A percentile compares a stretch with the other conserved stretches of the same genome.
These are phyloP conservation scores for Pogonomyrmex californicus DNA, from an alignment of 1,140 invertebrate species.

Conservation along the genomic window DNA sequence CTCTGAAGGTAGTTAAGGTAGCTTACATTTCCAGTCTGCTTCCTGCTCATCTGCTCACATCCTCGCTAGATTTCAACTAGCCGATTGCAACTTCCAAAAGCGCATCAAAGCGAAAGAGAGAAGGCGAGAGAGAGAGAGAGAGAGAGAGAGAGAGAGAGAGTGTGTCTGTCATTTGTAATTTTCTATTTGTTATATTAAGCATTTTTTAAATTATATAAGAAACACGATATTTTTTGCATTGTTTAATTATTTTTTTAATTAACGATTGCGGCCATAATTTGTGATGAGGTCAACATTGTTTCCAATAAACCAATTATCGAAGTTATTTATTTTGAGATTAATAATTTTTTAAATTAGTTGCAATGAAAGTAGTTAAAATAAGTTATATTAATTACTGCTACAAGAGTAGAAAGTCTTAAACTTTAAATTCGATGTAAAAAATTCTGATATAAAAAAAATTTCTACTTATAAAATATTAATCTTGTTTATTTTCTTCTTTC, in stretches of 20 bases:
- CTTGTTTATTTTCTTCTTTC: not conserved
- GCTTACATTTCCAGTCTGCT: constrained; percentile 37
- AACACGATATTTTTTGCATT: constrained; percentile 61
- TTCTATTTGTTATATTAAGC: constrained; percentile 47
- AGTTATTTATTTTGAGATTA: not conserved
- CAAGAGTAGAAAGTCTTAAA: not conserved
- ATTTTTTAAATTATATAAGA: constrained; percentile 75
- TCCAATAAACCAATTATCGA: constrained; percentile 14
- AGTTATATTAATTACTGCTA: constrained; percentile 11
- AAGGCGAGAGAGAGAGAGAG: not conserved
- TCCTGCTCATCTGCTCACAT: constrained; percentile 15
- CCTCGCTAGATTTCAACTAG: constrained; percentile 14
- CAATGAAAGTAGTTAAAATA: not conserved
- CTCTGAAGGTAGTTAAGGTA: constrained; percentile 47
- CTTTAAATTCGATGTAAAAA: not conserved
- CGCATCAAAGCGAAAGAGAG: not conserved
- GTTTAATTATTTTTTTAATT: constrained; percentile 78
- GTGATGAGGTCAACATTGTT: not conserved
- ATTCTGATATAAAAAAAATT: not conserved
- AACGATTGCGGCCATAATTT: constrained; percentile 35
- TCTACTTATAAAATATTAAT: not conserved
- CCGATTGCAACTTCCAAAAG: constrained; percentile 50
- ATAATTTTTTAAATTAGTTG: not conserved
- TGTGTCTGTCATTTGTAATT: not conserved
- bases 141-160: not conserved